Base-by-base conservation (phyloP, 2,113 vertebrate species). In the Caretta caretta region DNA sequence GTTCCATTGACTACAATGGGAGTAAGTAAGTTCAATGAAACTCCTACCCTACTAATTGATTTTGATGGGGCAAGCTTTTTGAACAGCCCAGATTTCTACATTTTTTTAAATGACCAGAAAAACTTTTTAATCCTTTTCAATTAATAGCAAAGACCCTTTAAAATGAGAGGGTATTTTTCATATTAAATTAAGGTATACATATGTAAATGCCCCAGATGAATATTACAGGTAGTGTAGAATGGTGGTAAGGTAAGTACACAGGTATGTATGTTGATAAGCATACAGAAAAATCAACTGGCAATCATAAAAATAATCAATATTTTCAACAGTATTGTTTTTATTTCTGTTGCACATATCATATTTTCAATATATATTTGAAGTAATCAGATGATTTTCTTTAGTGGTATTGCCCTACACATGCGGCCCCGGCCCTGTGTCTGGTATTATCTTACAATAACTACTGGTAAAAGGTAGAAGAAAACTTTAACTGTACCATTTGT, bases 61-160 rank as follows among this genome's bases (percentile, higher is more conserved):
- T 96, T 87, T 88, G 56, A 89, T 87, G 69, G 42, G 93, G 83
- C 6, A 90, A 95, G 94, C 92, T 89, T 96, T 96, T 87, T 27
- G 22, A 90, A 48, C 38, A 46, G 24, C 11, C 22, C 42, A 46
- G 42, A 27, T 76, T 13, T 76, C 24, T 42, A 46, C 38, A 46
- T 90, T 90, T 95, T 90, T 95, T 88, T 94, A 97, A 82, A 56
- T 92, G 93, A 92, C 84, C 84, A 92, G 94, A 93, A 97, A 96
- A 62, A 69, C 86, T 88, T 92, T 92, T 91, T 91, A 53, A 85
- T 86, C 49, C 12, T 86, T 89, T 49, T 92, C 93, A 95, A 91
- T 94, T 92, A 95, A 93, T 80, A 91, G 86, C 86, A 88, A 93
- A 93, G 56, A 72, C 4, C 84, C 82, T 50, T 91, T 76, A 46